These are phyloP conservation scores for Mallotus villosus DNA, from an alignment of 2,797 vertebrate species.

Conservation along the genomic window DNA sequence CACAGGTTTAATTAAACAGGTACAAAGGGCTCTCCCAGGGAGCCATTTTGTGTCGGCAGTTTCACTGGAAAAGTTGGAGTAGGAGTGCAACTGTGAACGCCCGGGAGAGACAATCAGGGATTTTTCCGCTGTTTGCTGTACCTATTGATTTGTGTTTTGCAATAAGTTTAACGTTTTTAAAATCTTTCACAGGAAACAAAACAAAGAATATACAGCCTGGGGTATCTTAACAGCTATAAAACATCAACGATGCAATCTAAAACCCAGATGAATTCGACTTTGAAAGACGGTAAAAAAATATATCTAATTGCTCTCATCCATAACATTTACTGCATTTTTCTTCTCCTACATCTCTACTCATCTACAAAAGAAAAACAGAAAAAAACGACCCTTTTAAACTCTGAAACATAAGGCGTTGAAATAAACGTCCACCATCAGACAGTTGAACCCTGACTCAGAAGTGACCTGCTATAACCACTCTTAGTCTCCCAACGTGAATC, in stretches of 20 bases:
- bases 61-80: slow-evolving; percentile 27
- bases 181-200: slow-evolving; percentile 43
- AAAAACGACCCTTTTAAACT: not conserved
- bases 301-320: slow-evolving; percentile 7
- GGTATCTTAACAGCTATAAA: not conserved
- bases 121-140: slow-evolving; percentile 31
- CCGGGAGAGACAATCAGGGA: slow-evolving; percentile 34
- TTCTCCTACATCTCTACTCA: slow-evolving; percentile 8
- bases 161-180: slow-evolving; percentile 34
- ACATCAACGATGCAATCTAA: slow-evolving; percentile 22
- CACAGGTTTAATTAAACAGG: slow-evolving; percentile 45
- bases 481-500: no score
- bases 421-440: no score
- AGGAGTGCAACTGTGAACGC: slow-evolving; percentile 31
- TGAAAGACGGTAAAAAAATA: slow-evolving; percentile 2
- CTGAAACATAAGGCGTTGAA: no score
- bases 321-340: slow-evolving; percentile 22
- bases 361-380: slow-evolving; percentile 12
- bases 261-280: slow-evolving; percentile 20
- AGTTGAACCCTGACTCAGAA: no score
- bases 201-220: slow-evolving; percentile 26
- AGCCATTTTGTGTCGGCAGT: slow-evolving; percentile 31
- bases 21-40: slow-evolving; percentile 31
- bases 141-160: slow-evolving; percentile 60
- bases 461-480: no score